Evolutionary conservation across 2,888 invertebrate genomes (phyloP).

Genomic region (Flexamia atlantica): DNA sequence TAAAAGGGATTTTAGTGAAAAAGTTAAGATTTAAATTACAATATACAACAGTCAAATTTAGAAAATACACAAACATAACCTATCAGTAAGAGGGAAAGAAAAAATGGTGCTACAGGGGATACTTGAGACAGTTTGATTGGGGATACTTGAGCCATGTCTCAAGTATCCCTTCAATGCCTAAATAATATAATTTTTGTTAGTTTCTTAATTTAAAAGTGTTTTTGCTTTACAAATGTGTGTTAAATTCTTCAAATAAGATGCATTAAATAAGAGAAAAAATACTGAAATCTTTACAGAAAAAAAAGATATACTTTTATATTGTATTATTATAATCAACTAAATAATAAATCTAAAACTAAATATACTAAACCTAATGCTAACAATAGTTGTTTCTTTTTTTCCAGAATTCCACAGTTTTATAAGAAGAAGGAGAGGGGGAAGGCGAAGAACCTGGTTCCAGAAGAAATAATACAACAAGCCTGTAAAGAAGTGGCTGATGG

Average conservation of each 20-base stretch:
- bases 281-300: not conserved
- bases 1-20: not conserved
- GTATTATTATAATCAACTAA: not conserved
- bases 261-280: not conserved
- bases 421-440: conserved; percentile 51
- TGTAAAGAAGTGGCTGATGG: conserved; percentile 59
- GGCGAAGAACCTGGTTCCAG: conserved; percentile 38
- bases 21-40: conserved; percentile 11
- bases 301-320: not conserved
- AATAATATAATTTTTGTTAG: not conserved
- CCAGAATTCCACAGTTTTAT: conserved; percentile 40
- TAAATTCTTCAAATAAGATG: too few relatives aligned
- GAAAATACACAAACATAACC: conserved; percentile 41
- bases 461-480: conserved; percentile 48
- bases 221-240: too few relatives aligned
- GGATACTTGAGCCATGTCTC: conserved; percentile 59
- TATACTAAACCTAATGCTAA: not conserved
- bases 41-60: conserved; percentile 42
- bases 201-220: too few relatives aligned
- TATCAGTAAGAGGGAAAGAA: not conserved
- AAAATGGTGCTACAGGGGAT: conserved; percentile 41
- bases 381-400: conserved; percentile 8
- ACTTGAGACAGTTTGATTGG: conserved; percentile 51
- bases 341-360: not conserved
- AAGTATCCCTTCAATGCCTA: conserved; percentile 40